Evolutionary conservation across 2,888 invertebrate species (phyloP).

Genomic region (Cerceris rybyensis): DNA sequence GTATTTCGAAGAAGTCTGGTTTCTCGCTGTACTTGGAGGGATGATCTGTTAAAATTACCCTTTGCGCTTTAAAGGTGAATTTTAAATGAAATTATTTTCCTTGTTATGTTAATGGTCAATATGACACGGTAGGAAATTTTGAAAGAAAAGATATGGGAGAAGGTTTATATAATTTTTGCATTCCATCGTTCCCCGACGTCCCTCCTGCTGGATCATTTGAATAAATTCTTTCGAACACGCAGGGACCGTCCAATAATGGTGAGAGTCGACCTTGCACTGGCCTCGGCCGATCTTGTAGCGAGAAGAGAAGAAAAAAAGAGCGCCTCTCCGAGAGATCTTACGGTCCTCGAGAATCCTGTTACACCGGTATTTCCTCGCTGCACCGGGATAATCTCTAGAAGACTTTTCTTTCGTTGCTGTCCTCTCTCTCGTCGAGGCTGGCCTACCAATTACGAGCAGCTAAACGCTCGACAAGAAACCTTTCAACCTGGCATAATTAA

Average conservation of each 20-base stretch:
- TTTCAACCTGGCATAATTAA: slow-evolving; percentile 15
- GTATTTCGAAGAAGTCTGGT: no score
- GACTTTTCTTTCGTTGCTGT: slow-evolving; percentile 49
- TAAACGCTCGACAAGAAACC: slow-evolving; percentile 17
- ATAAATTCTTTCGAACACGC: slow-evolving; percentile 21
- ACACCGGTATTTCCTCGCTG: slow-evolving; percentile 73
- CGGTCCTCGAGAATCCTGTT: slow-evolving; percentile 76
- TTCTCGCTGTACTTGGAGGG: no score
- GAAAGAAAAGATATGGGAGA: no score
- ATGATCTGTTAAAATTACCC: no score
- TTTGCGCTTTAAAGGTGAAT: no score
- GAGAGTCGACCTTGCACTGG: slow-evolving; percentile 71
- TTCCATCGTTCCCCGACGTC: neutral
- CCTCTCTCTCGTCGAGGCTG: slow-evolving; percentile 27
- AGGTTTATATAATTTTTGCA: no score
- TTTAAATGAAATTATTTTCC: no score
- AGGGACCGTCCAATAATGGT: slow-evolving; percentile 9
- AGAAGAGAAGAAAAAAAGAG: slow-evolving; percentile 41
- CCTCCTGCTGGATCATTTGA: neutral
- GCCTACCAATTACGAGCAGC: slow-evolving; percentile 36
- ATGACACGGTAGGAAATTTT: no score
- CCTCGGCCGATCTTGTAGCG: slow-evolving; percentile 61
- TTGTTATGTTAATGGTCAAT: no score
- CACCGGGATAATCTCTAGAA: slow-evolving; percentile 46
- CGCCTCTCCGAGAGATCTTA: slow-evolving; percentile 64